Percentiles rank a stretch among this genome's conserved stretches.
Conservation (phyloP, 2,113 vertebrate genomes). For the Hippocampus comes region DNA sequence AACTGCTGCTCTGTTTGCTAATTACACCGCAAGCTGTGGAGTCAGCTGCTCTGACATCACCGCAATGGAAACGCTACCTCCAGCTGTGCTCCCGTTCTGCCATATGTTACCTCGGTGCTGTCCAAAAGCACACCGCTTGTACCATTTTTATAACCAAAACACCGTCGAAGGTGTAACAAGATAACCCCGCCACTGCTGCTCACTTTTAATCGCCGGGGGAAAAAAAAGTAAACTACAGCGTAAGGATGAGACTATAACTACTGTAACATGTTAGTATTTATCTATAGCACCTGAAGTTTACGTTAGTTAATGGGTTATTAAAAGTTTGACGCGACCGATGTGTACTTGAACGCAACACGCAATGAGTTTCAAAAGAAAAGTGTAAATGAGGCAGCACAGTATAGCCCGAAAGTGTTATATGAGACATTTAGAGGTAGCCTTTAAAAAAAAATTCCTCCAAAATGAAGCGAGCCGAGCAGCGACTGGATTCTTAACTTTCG, state of each 20-base stretch:
- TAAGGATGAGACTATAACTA: neutral
- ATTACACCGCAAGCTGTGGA: slow-evolving; percentile 91
- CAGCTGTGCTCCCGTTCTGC: slow-evolving; percentile 85
- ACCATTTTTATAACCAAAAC: neutral
- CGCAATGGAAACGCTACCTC: slow-evolving; percentile 84
- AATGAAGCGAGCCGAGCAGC: slow-evolving; percentile 59
- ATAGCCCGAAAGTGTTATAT: slow-evolving; percentile 48
- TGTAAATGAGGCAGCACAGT: slow-evolving; percentile 29
- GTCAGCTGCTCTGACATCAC: slow-evolving; percentile 96
- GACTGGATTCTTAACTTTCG: slow-evolving; percentile 67
- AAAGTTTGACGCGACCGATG: slow-evolving; percentile 32
- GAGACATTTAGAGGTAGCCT: slow-evolving; percentile 58
- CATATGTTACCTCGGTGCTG: slow-evolving; percentile 79
- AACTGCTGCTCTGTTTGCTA: slow-evolving; percentile 83
- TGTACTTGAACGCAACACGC: slow-evolving; percentile 2
- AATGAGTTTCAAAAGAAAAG: slow-evolving; percentile 25
- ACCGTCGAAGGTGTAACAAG: neutral
- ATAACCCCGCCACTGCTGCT: neutral
- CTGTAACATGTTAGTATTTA: neutral
- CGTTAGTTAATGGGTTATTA: neutral
- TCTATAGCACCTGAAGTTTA: neutral
- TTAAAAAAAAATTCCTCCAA: slow-evolving; percentile 58
- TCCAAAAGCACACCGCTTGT: slow-evolving; percentile 60
- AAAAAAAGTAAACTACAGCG: neutral
- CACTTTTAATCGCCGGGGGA: neutral